A percentile compares a stretch with the other conserved stretches of the same genome.
phyloP scores from a whole-genome alignment of 2,113 vertebrate genomes.

The Ondatra zibethicus region DNA sequence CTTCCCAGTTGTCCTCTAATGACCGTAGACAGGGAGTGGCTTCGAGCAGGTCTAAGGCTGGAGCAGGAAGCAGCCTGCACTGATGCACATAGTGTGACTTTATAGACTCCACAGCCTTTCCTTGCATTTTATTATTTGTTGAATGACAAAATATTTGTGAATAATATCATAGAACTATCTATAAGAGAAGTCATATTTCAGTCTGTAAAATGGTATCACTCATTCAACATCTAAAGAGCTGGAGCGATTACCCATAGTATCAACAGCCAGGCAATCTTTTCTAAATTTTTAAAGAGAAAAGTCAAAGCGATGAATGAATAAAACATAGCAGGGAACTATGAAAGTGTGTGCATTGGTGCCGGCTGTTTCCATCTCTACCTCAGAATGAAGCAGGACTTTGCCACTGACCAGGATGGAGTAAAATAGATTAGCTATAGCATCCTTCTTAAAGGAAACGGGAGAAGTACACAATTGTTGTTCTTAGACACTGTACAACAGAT shows the following conservation, averaged over 20 bases:
- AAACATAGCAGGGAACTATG: not conserved
- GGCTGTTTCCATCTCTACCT: not conserved
- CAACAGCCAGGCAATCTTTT: not conserved
- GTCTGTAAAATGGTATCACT: not conserved
- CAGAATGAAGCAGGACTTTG: not conserved
- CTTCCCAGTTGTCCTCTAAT: not conserved
- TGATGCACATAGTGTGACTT: not conserved
- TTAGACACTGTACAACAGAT: not conserved
- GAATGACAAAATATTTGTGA: conserved; percentile 2
- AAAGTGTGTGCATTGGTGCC: not conserved
- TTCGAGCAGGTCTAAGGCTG: not conserved
- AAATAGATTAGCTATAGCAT: not conserved
- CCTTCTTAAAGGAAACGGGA: not conserved
- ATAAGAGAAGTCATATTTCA: not conserved
- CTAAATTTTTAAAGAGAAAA: conserved; percentile 41
- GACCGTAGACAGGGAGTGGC: no score
- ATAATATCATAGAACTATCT: not conserved
- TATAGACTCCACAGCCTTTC: not conserved
- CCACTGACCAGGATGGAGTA: not conserved
- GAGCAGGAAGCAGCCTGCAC: not conserved
- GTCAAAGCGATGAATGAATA: not conserved
- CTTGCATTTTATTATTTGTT: not conserved
- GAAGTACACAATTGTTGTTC: not conserved
- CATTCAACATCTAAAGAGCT: not conserved
- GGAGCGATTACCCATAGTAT: not conserved